Base-by-base conservation (phyloP, 2,888 invertebrate species). In the Nephrotoma guestfalica region DNA sequence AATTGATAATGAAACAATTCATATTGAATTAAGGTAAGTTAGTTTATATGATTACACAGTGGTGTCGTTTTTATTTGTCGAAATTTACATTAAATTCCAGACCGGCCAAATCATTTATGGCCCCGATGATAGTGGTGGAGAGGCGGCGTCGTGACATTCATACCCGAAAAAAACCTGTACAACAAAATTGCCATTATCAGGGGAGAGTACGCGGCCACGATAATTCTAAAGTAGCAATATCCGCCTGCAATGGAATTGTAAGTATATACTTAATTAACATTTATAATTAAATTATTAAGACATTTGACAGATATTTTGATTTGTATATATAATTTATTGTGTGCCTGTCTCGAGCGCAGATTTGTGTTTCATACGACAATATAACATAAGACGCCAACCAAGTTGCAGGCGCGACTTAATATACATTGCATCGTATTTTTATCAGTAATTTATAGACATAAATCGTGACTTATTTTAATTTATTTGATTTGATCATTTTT, bases 201-300 rank as follows among this genome's bases (percentile, higher is more conserved):
- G 97, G 97, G 88, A 92, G 93, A 88, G 93, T 97, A 87, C 92
- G 94, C 86, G 96, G 95, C 85, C 94, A 96, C 88, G 92, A 93
- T 6, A 92, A 92, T 87, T 96, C 96, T 51, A 93, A 92, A 88
- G 95, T 96, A 86, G 96, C 97, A 18, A 90, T 97, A 87, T 96
- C 96, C 13, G 94, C 96, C 18, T 97, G 97, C 90, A 93, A 95
- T 90, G 97, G 97, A 89, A 92, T 97, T 93, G 97, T 97, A 91
- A 95, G 96, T 92, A 85, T 15, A n/a, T 57, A 86, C 45, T 42
- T 30, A 30, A 30, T 30, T 30, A 30, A 30, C 30, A 30, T 30
- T 30, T 30, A 30, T 30, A 30, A 30, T 30, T 30, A 13, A 43
- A 43, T 6, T 18, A 4, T 85, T 42, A 41, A 86, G 45, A 71